Conservation (phyloP, 2,888 invertebrate genomes). For the Eupithecia insigniata region DNA sequence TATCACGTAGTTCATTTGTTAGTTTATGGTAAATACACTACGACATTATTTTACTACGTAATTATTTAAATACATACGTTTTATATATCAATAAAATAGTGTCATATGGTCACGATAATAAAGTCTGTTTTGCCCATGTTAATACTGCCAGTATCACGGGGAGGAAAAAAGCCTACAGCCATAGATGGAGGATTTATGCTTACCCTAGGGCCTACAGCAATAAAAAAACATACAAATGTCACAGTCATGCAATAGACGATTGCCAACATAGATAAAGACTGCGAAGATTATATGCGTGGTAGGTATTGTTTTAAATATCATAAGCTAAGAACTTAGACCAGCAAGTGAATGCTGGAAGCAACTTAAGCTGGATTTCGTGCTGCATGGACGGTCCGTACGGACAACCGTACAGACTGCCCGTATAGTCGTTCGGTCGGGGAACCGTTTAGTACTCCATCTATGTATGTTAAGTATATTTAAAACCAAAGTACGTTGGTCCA, state of each 20-base stretch:
- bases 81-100: neutral
- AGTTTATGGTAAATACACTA: too few relatives aligned
- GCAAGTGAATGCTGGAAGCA: neutral
- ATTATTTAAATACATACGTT: neutral
- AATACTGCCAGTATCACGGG: neutral
- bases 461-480: too few relatives aligned
- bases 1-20: too few relatives aligned
- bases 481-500: too few relatives aligned
- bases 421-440: too few relatives aligned
- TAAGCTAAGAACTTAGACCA: neutral
- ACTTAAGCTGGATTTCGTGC: too few relatives aligned
- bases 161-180: neutral
- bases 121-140: neutral
- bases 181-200: too few relatives aligned
- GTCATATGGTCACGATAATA: neutral
- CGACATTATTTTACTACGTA: neutral
- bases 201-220: too few relatives aligned
- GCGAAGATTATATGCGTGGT: neutral
- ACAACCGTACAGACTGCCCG: too few relatives aligned
- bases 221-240: neutral
- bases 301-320: neutral
- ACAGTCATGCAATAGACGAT: neutral
- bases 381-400: too few relatives aligned
- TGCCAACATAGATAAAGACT: neutral
- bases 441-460: too few relatives aligned